Evolutionary conservation across 2,797 vertebrate genomes (phyloP).

Genomic region (Huso huso): DNA sequence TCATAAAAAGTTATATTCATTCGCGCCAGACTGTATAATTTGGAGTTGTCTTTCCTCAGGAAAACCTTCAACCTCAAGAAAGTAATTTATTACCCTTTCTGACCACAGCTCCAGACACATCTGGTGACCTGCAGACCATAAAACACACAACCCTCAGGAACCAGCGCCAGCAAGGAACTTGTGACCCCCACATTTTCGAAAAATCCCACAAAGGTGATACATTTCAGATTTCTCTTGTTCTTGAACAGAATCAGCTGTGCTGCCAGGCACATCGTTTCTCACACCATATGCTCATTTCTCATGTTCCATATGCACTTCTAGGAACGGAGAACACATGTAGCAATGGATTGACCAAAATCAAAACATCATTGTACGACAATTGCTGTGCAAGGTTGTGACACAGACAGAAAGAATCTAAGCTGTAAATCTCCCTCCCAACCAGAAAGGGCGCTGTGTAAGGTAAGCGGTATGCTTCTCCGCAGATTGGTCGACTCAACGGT

Average conservation of each 20-base stretch:
- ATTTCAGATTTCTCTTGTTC: slow-evolving; percentile 30
- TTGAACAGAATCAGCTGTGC: slow-evolving; percentile 25
- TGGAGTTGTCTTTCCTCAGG: background rate
- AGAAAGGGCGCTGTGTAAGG: background rate
- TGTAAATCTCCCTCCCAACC: background rate
- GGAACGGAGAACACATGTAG: slow-evolving; percentile 34
- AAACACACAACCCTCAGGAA: slow-evolving; percentile 22
- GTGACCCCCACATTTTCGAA: slow-evolving; percentile 22
- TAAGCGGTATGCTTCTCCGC: background rate
- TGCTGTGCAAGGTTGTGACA: slow-evolving; percentile 28
- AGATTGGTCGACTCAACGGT: no score
- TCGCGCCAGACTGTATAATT: background rate
- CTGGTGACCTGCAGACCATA: slow-evolving; percentile 3
- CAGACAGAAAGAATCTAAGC: slow-evolving; percentile 2
- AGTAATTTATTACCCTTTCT: slow-evolving; percentile 17
- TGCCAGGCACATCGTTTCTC: slow-evolving; percentile 33
- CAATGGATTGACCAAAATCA: slow-evolving; percentile 43
- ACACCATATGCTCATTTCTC: slow-evolving; percentile 31
- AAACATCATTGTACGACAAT: slow-evolving; percentile 46
- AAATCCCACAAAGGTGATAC: slow-evolving; percentile 29
- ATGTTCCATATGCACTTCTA: slow-evolving; percentile 49
- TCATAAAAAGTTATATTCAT: background rate
- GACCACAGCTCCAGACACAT: background rate
- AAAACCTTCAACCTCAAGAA: slow-evolving; percentile 6
- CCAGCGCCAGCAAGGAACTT: slow-evolving; percentile 35